Conservation (phyloP, 1,140 invertebrate genomes). For the Druon quercuslanigerum region DNA sequence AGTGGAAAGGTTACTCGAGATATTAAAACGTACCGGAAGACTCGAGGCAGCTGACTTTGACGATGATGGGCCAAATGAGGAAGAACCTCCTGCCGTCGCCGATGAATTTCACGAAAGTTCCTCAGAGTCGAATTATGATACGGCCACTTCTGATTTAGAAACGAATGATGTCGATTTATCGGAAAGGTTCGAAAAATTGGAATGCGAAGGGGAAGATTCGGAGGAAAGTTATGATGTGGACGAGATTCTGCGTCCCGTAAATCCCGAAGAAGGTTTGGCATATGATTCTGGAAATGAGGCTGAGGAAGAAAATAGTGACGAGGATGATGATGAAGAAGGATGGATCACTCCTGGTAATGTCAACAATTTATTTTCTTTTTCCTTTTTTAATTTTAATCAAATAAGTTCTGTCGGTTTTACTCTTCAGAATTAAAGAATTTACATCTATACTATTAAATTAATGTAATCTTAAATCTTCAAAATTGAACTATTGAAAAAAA, state of each 20-base stretch:
- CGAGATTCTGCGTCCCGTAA: slow-evolving; percentile 64
- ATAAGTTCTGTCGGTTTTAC: background rate
- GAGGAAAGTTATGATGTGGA: slow-evolving; percentile 62
- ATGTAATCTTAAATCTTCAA: too few relatives aligned
- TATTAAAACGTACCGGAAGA: slow-evolving; percentile 7
- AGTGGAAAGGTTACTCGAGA: slow-evolving; percentile 2
- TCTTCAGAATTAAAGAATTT: too few relatives aligned
- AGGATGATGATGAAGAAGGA: slow-evolving; percentile 83
- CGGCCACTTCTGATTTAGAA: slow-evolving; percentile 52
- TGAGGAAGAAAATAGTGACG: slow-evolving; percentile 76
- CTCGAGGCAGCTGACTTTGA: slow-evolving; percentile 23
- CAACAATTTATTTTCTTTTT: too few relatives aligned
- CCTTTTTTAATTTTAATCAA: slow-evolving; percentile 22
- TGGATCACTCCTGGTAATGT: slow-evolving; percentile 90
- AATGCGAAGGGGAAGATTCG: slow-evolving; percentile 63
- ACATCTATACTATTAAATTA: too few relatives aligned
- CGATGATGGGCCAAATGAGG: slow-evolving; percentile 50
- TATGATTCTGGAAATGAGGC: slow-evolving; percentile 60
- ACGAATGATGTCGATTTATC: slow-evolving; percentile 55
- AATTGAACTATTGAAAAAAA: too few relatives aligned
- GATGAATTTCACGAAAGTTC: slow-evolving; percentile 43
- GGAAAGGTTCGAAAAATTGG: slow-evolving; percentile 67
- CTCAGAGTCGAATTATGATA: slow-evolving; percentile 57
- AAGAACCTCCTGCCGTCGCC: slow-evolving; percentile 38
- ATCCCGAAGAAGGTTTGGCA: slow-evolving; percentile 77